A percentile compares a stretch with the other conserved stretches of the same genome.
Evolutionary conservation across 2,888 invertebrate species (phyloP).

Genomic region (Drosophila multiciliata): DNA sequence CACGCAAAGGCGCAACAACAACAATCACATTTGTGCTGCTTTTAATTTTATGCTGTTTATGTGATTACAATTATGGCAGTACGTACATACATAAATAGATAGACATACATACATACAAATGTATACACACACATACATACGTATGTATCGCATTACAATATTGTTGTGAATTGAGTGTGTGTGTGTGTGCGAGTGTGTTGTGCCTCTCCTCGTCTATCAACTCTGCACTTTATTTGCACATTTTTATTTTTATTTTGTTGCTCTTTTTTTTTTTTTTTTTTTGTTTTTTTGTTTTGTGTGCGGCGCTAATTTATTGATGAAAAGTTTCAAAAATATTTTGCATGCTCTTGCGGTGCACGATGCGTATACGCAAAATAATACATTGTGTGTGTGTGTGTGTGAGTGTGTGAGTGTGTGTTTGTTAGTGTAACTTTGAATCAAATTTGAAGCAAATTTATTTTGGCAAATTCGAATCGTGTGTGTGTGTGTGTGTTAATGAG

Average conservation of each 20-base stretch:
- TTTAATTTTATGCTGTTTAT: conserved; percentile 76
- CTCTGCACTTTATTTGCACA: conserved; percentile 10
- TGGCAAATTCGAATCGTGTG: conserved; percentile 17
- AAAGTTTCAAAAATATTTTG: conserved; percentile 23
- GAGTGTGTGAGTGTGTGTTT: conserved; percentile 12
- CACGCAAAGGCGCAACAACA: conserved; percentile 62
- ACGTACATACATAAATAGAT: conserved; percentile 44
- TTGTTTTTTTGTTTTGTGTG: conserved; percentile 19
- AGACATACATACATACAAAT: background rate
- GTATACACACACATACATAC: conserved; percentile 46
- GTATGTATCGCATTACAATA: conserved; percentile 4
- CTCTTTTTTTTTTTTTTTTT: conserved; percentile 5
- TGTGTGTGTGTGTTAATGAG: conserved; percentile 47
- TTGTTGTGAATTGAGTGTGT: background rate
- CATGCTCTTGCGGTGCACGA: conserved; percentile 10
- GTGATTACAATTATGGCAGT: conserved; percentile 78
- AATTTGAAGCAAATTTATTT: conserved; percentile 24
- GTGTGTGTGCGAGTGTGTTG: background rate
- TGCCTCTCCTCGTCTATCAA: conserved; percentile 10
- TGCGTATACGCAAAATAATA: conserved; percentile 46
- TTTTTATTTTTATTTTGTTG: background rate
- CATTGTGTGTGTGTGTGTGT: background rate
- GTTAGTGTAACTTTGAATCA: background rate
- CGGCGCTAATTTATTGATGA: conserved; percentile 33
- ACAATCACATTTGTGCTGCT: conserved; percentile 66